These are phyloP conservation scores for Etheostoma spectabile DNA, from an alignment of 2,113 vertebrate species.

Conservation along the genomic window DNA sequence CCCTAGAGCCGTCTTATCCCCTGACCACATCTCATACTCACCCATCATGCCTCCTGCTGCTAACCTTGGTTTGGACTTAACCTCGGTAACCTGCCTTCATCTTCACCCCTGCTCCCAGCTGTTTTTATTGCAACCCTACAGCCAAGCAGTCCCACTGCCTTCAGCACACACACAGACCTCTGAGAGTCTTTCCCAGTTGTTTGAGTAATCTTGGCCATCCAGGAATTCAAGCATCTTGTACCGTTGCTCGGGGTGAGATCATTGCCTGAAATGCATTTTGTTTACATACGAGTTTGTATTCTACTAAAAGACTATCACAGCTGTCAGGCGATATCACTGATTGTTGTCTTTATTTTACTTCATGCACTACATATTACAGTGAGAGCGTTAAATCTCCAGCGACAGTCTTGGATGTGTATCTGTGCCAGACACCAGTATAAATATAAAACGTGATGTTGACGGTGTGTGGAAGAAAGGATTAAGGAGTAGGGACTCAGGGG, in stretches of 20 bases:
- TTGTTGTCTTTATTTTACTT: conserved; percentile 30
- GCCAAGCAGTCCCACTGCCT: not conserved
- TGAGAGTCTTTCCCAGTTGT: conserved; percentile 3
- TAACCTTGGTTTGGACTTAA: conserved; percentile 65
- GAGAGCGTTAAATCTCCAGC: conserved; percentile 42
- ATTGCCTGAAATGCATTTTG: not conserved
- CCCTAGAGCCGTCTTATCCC: conserved; percentile 64
- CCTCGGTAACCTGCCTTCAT: conserved; percentile 56
- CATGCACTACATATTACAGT: conserved; percentile 5
- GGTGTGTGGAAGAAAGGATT: not conserved
- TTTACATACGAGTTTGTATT: not conserved
- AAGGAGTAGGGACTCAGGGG: conserved; percentile 10
- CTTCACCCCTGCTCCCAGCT: conserved; percentile 39
- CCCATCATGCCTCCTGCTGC: conserved; percentile 50
- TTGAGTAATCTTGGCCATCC: not conserved
- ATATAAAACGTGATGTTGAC: conserved; percentile 38
- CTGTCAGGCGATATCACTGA: conserved; percentile 8
- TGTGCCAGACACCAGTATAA: conserved; percentile 56
- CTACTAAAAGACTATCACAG: conserved; percentile 2
- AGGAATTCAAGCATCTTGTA: not conserved
- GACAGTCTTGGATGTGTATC: conserved; percentile 56
- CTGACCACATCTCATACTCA: conserved; percentile 70
- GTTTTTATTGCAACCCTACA: not conserved
- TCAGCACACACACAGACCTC: not conserved
- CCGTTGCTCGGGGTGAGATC: not conserved